Conservation (phyloP, 2,113 vertebrate genomes). For the Ardeotis arabs region DNA sequence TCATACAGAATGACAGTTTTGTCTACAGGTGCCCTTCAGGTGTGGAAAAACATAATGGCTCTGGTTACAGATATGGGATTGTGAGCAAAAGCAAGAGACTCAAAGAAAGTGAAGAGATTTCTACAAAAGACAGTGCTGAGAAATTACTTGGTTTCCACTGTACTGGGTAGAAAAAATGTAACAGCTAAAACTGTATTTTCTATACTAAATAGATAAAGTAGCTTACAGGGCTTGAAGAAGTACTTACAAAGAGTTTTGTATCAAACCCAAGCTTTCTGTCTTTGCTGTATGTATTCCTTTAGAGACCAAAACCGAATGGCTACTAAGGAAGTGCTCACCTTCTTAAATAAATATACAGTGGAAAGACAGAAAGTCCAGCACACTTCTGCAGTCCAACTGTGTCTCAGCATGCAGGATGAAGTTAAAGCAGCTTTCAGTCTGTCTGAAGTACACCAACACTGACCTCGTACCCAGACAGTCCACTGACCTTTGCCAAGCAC, state of each 20-base stretch:
- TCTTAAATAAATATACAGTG: background rate
- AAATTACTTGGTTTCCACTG: background rate
- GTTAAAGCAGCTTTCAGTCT: background rate
- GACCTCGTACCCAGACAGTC: background rate
- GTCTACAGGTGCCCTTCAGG: slow-evolving; percentile 40
- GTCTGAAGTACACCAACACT: background rate
- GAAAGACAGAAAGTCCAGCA: slow-evolving; percentile 6
- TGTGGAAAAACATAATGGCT: background rate
- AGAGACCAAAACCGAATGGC: background rate
- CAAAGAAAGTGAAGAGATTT: background rate
- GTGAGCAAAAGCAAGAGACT: background rate
- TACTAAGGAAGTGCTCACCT: background rate
- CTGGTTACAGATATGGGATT: background rate
- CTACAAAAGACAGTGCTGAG: background rate
- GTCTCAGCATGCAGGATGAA: slow-evolving; percentile 1
- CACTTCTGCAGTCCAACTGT: background rate
- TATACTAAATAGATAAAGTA: background rate
- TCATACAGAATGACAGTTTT: background rate
- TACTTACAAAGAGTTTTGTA: background rate
- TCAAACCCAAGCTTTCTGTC: background rate
- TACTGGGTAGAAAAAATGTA: background rate
- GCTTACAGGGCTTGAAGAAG: background rate
- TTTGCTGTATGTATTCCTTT: background rate
- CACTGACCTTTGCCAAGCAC: background rate
- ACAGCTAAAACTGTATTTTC: background rate